These are phyloP conservation scores for Crocodylus rhombifer DNA, from an alignment of 2,797 vertebrate species.

Conservation along the genomic window DNA sequence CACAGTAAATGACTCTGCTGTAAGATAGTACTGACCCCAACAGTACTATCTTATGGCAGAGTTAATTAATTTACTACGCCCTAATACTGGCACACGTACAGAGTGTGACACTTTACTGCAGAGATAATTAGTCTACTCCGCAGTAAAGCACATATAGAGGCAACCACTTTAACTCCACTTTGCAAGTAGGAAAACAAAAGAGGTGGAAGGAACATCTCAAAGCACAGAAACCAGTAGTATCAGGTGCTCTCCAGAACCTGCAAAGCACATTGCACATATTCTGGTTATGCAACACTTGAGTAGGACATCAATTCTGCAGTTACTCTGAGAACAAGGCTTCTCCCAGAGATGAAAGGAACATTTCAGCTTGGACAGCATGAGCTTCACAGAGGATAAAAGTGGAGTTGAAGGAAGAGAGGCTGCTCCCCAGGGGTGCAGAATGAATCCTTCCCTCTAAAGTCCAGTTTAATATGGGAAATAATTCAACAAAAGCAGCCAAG, in stretches of 20 bases:
- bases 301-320: rapidly evolving
- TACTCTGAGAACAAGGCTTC: rapidly evolving
- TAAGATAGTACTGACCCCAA: no score
- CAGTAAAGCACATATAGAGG: no score
- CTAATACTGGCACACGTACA: no score
- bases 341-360: not conserved
- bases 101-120: no score
- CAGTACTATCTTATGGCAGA: no score
- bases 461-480: not conserved
- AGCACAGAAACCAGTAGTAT: not conserved
- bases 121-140: no score
- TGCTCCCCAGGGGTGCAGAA: not conserved
- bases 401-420: not conserved
- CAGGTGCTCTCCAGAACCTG: not conserved
- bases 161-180: no score
- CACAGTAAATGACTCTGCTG: no score
- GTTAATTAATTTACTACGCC: no score
- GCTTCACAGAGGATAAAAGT: not conserved
- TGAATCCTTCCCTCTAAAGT: not conserved
- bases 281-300: rapidly evolving
- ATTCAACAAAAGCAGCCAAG: not conserved
- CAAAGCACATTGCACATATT: not conserved
- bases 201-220: not conserved
- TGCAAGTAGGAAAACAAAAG: no score
- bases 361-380: not conserved